Evolutionary conservation across 2,113 vertebrate species (phyloP), one percentile per base, ranked within the genome.

Genomic region (Alligator mississippiensis): DNA sequence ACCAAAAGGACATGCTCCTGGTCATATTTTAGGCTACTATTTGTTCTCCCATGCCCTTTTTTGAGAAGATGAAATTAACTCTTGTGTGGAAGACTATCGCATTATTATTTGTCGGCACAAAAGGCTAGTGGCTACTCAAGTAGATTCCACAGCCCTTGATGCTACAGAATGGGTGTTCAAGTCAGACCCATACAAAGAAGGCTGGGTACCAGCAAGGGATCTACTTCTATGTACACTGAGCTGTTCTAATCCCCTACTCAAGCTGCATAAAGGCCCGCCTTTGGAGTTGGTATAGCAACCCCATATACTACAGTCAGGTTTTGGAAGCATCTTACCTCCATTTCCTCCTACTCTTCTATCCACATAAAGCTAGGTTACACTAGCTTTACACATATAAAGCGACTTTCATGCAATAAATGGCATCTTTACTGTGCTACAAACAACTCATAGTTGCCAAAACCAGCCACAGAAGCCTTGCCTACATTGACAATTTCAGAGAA

Each of bases 211-310:
- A 47, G 24, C 68, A 84, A 5, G 14, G 66, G 57, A 55, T 10
- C 27, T 1, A 0, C 17, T 30, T 21, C 64, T 47, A 38, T 1
- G 1, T 0, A 87, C 58, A 70, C 5, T 30, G 72, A 90, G 4
- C 0, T 25, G 77, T 5, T 82, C 59, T 62, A 70, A 30, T 28
- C 4, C 1, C 54, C 0, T n/a, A 63, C 77, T 70, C 77, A 16
- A 79, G 77, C 7, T 16, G 88, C 15, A 27, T 11, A 30, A 2
- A 66, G 21, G 12, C 75, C 30, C 72, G 64, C 22, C 54, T 47
- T 9, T 0, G 0, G 21, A 76, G 47, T n/a, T 30, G 76, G 25
- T 57, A 70, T 84, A 68, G 28, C 75, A 82, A 30, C 5, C 54
- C 30, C 80, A 75, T 57, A 30, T 22, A 55, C 17, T 38, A 5